phyloP scores from a whole-genome alignment of 92 coral and sea anemone genomes.

The Epizoanthus rinbou region DNA sequence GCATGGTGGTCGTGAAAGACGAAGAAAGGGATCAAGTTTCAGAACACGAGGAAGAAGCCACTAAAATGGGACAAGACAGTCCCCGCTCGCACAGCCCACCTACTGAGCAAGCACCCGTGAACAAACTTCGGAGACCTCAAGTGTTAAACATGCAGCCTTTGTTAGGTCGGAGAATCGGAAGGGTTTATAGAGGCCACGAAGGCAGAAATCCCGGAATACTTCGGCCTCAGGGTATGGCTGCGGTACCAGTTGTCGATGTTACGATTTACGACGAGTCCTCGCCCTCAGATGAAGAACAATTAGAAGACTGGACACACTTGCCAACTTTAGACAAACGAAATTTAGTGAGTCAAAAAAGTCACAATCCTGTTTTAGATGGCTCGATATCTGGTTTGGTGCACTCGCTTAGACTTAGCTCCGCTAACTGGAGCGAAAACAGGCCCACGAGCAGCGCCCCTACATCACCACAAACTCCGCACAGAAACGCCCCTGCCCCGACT shows the following conservation, averaged over 20 bases:
- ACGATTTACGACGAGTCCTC: neutral
- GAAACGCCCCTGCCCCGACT: neutral
- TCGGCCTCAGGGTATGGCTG: neutral
- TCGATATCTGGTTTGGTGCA: neutral
- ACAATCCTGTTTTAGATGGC: neutral
- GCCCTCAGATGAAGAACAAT: neutral
- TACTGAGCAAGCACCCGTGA: neutral
- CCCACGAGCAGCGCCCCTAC: constrained; percentile 14
- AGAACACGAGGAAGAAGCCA: neutral
- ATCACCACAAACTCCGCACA: constrained; percentile 11
- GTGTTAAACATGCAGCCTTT: constrained; percentile 4
- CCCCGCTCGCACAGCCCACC: neutral
- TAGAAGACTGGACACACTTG: neutral
- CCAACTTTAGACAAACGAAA: constrained; percentile 25
- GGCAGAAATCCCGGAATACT: neutral
- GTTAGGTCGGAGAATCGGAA: constrained; percentile 18
- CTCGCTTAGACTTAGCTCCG: neutral
- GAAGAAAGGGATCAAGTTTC: neutral
- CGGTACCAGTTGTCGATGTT: neutral
- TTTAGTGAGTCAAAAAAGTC: constrained; percentile 26
- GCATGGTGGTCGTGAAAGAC: neutral
- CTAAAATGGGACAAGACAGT: neutral
- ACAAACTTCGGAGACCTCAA: constrained; percentile 30
- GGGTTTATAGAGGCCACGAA: constrained; percentile 4
- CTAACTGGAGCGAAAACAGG: constrained; percentile 3